These are phyloP conservation scores for Craterocephalus amniculus DNA, from an alignment of 2,797 vertebrate genomes.

Conservation along the genomic window DNA sequence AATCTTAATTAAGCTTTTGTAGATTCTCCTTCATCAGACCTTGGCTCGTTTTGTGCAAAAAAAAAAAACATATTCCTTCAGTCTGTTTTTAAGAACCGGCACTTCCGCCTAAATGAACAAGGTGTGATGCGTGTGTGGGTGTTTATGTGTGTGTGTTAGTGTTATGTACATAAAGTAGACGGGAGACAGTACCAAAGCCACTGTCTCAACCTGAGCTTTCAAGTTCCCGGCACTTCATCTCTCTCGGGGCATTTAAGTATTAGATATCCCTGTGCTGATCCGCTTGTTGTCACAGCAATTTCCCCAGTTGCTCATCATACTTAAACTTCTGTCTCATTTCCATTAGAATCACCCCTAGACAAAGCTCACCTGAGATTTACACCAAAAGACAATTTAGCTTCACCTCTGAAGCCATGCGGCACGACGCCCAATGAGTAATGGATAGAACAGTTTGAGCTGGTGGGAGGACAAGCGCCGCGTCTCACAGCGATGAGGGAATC, in stretches of 20 bases:
- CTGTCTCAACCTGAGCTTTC: constrained; percentile 72
- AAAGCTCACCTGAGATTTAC: constrained; percentile 78
- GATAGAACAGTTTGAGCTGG: constrained; percentile 43
- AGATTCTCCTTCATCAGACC: constrained; percentile 82
- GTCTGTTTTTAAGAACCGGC: constrained; percentile 59
- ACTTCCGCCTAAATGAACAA: constrained; percentile 52
- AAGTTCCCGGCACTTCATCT: constrained; percentile 74
- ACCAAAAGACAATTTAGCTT: constrained; percentile 66
- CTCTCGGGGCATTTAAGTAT: constrained; percentile 77
- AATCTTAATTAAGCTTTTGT: constrained; percentile 85
- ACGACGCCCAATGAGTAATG: constrained; percentile 50
- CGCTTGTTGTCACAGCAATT: constrained; percentile 82
- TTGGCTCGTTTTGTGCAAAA: constrained; percentile 67
- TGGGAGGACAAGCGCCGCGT: constrained; percentile 26
- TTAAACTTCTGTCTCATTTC: constrained; percentile 79
- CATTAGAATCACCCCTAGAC: constrained; percentile 76
- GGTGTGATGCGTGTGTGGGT: constrained; percentile 23
- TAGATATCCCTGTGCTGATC: constrained; percentile 77
- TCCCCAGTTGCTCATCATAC: constrained; percentile 82
- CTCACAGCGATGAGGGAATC: constrained; percentile 35
- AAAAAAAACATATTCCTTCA: constrained; percentile 55
- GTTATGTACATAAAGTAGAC: constrained; percentile 33
- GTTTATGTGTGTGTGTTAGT: constrained; percentile 18
- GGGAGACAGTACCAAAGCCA: constrained; percentile 59
- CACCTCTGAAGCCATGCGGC: constrained; percentile 56